phyloP scores from a whole-genome alignment of 2,888 invertebrate species.

The Latrodectus hesperus region DNA sequence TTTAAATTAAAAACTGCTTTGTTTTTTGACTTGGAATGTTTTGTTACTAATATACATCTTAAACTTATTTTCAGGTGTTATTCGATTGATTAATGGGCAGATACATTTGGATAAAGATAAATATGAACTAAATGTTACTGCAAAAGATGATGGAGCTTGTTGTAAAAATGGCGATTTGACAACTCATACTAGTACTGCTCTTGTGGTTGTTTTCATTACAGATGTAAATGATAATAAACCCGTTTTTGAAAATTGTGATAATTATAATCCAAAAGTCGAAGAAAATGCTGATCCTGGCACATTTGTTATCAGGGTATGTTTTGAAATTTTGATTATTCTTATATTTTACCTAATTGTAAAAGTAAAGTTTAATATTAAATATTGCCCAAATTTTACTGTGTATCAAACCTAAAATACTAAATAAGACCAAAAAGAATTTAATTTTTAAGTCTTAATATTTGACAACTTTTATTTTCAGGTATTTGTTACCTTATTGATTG shows the following conservation, averaged over 20 bases:
- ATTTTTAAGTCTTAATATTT: background rate
- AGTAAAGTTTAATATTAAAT: background rate
- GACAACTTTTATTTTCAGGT: background rate
- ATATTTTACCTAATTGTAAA: background rate
- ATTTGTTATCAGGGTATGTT: slow-evolving; percentile 86
- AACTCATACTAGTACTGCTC: slow-evolving; percentile 73
- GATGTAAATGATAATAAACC: slow-evolving; percentile 87
- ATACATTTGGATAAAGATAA: slow-evolving; percentile 93
- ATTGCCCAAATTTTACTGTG: too few species aligned
- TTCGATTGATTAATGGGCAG: slow-evolving; percentile 88
- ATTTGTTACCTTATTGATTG: background rate
- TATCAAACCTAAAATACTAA: too few species aligned
- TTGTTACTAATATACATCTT: background rate
- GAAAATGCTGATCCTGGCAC: slow-evolving; percentile 86
- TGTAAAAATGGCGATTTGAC: slow-evolving; percentile 73
- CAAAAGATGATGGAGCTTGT: slow-evolving; percentile 77
- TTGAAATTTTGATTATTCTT: background rate
- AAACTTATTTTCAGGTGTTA: slow-evolving; percentile 78
- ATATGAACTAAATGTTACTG: slow-evolving; percentile 80
- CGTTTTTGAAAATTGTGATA: slow-evolving; percentile 87
- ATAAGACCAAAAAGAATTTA: background rate
- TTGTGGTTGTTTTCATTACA: slow-evolving; percentile 75
- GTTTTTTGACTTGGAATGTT: background rate
- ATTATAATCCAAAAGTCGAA: slow-evolving; percentile 86
- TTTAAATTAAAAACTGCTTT: too few species aligned